These are phyloP conservation scores for Antechinus flavipes DNA, from an alignment of 2,113 vertebrate genomes.

Conservation along the genomic window DNA sequence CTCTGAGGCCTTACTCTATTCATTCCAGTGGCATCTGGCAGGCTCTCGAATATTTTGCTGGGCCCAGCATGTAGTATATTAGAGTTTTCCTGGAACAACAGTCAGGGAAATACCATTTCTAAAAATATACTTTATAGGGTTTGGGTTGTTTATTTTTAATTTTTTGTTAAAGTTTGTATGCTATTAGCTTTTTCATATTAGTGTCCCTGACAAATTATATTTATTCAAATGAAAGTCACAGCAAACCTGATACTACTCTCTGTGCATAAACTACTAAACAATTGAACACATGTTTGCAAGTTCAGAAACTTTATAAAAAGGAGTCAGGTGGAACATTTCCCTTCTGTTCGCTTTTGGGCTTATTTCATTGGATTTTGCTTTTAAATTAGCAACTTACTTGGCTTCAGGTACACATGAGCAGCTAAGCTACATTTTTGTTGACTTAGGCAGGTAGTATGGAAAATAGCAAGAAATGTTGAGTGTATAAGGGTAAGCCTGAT, in stretches of 20 bases:
- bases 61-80: slow-evolving; percentile 41
- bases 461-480: not conserved
- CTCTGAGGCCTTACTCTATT: slow-evolving; percentile 38
- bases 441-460: not conserved
- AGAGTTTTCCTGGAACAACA: slow-evolving; percentile 72
- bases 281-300: not conserved
- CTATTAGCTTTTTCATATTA: slow-evolving; percentile 48
- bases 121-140: slow-evolving; percentile 72
- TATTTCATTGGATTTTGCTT: slow-evolving; percentile 40
- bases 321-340: not conserved
- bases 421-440: not conserved
- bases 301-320: not conserved
- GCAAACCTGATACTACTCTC: slow-evolving; percentile 9
- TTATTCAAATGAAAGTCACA: slow-evolving; percentile 12
- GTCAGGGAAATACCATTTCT: slow-evolving; percentile 71
- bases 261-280: not conserved
- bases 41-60: slow-evolving; percentile 43
- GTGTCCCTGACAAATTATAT: slow-evolving; percentile 34
- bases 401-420: not conserved
- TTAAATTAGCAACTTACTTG: not conserved
- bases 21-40: slow-evolving; percentile 62
- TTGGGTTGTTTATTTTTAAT: slow-evolving; percentile 30
- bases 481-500: not conserved
- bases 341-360: slow-evolving; percentile 9
- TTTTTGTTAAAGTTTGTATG: slow-evolving; percentile 47